Conservation (phyloP, 2,797 vertebrate species). For the Coilia nasus region DNA sequence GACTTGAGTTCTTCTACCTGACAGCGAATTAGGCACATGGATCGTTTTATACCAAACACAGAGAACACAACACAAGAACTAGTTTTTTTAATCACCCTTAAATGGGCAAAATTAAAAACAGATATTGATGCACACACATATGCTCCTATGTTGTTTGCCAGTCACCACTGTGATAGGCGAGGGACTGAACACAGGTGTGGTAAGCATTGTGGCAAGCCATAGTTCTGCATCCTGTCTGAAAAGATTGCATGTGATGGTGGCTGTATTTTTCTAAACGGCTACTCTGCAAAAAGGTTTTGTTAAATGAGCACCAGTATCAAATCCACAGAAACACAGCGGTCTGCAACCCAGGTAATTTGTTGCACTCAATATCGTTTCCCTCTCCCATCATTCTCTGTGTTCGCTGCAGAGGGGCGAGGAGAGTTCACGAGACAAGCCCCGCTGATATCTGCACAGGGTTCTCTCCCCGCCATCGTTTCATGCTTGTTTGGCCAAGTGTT, state of each 20-base stretch:
- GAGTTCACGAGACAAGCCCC: conserved; percentile 7
- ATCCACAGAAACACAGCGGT: neutral
- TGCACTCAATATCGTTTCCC: neutral
- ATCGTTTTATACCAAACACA: too few relatives aligned
- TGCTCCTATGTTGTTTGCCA: neutral
- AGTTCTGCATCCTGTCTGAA: neutral
- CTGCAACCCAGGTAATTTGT: neutral
- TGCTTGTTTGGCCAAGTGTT: conserved; percentile 63
- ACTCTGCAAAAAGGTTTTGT: neutral
- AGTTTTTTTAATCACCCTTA: too few relatives aligned
- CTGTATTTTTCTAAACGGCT: neutral
- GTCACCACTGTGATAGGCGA: too few relatives aligned
- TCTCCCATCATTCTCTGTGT: neutral
- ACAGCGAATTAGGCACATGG: neutral
- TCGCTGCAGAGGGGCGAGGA: neutral
- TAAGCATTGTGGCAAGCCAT: neutral
- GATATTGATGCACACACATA: neutral
- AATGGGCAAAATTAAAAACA: too few relatives aligned
- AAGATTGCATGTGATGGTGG: neutral
- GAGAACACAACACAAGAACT: too few relatives aligned
- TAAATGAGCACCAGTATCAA: neutral
- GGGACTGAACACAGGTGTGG: neutral
- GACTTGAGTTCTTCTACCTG: neutral
- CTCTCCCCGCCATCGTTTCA: conserved; percentile 62
- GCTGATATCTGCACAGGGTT: conserved; percentile 51